Evolutionary conservation across 1,140 invertebrate species (phyloP).

Genomic region (Telenomus remus): DNA sequence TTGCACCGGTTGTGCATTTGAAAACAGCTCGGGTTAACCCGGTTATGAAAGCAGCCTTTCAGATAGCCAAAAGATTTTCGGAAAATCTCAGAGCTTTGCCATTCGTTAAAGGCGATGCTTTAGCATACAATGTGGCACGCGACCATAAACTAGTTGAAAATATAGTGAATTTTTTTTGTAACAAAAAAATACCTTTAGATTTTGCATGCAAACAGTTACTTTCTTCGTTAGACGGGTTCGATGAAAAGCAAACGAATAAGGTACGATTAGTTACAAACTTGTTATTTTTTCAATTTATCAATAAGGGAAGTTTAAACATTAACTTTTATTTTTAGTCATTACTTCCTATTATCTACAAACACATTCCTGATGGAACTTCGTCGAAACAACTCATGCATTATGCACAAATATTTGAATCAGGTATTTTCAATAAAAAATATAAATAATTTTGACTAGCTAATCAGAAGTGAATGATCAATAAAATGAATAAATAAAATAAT

Average conservation of each 20-base stretch:
- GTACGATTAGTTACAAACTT: slow-evolving; percentile 2
- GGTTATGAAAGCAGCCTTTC: background rate
- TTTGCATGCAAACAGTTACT: background rate
- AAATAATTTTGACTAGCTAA: no score
- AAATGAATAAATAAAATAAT: no score
- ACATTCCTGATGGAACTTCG: background rate
- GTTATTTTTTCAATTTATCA: no score
- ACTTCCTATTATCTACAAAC: background rate
- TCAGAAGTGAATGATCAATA: no score
- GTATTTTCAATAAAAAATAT: no score
- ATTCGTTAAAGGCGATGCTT: background rate
- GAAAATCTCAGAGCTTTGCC: background rate
- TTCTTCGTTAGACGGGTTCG: background rate
- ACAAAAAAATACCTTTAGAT: background rate
- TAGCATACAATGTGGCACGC: background rate
- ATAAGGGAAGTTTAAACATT: no score
- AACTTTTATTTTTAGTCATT: no score
- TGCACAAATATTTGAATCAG: background rate
- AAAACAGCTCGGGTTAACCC: no score
- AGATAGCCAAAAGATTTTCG: background rate
- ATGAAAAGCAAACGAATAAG: slow-evolving; percentile 25
- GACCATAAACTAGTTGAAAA: background rate
- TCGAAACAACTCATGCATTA: background rate
- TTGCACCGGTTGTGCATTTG: background rate
- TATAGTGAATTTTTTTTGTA: background rate